Percentiles rank a stretch among this genome's conserved stretches.
These are phyloP conservation scores for Campaea margaritaria DNA, from an alignment of 2,888 invertebrate species.

Conservation along the genomic window DNA sequence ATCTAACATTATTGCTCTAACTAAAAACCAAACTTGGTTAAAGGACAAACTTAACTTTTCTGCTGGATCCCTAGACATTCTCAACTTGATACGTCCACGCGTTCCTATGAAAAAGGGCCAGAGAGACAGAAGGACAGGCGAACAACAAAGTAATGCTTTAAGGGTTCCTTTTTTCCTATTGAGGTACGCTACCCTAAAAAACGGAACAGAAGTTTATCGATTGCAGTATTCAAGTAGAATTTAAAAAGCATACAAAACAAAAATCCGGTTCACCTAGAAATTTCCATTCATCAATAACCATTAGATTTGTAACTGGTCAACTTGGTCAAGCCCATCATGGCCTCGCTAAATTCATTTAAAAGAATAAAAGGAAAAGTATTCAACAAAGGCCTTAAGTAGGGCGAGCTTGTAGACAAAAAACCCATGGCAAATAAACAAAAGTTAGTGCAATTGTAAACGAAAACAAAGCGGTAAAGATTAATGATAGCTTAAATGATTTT, in stretches of 20 bases:
- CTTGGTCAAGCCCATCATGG: constrained; percentile 16
- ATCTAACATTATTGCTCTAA: too few relatives aligned
- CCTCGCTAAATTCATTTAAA: constrained; percentile 15
- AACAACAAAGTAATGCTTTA: too few relatives aligned
- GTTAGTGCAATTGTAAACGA: not conserved
- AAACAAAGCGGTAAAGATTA: constrained; percentile 9
- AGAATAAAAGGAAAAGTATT: constrained; percentile 25
- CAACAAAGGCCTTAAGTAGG: constrained; percentile 9
- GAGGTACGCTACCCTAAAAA: too few relatives aligned
- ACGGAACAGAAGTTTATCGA: too few relatives aligned
- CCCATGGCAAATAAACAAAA: constrained; percentile 5
- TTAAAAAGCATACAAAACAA: not conserved
- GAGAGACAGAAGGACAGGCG: too few relatives aligned
- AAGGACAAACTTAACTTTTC: too few relatives aligned
- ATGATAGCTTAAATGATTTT: not conserved
- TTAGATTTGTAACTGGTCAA: constrained; percentile 1
- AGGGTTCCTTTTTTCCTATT: too few relatives aligned
- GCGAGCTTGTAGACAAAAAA: constrained; percentile 18
- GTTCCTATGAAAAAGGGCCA: too few relatives aligned
- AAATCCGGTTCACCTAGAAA: constrained; percentile 22
- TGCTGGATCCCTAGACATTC: too few relatives aligned
- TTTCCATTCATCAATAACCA: constrained; percentile 8
- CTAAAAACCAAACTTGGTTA: too few relatives aligned
- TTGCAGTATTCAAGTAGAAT: too few relatives aligned
- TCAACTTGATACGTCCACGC: too few relatives aligned